Base-by-base conservation (phyloP, 2,888 invertebrate species). In the Heliconius ethilla region DNA sequence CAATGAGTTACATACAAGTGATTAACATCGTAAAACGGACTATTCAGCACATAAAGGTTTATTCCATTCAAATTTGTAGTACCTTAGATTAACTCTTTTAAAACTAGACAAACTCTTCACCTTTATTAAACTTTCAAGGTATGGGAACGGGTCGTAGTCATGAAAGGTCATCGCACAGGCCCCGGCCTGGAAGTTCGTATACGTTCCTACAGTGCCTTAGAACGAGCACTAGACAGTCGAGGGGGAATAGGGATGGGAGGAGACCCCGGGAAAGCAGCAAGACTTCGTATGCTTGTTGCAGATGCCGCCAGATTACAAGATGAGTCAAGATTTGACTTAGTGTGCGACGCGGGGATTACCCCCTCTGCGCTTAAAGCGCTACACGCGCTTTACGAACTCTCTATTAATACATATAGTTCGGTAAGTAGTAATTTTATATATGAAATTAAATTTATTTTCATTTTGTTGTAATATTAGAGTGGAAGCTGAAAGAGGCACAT, bases 221-320 rank as follows among this genome's bases (percentile, higher is more conserved):
- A 96, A 82, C 94, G 95, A 40, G 92, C 95, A 0, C 88, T 96
- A 73, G 96, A 96, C 83, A 96, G 96, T 78, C 95, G 96, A 85
- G 95, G 95, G 0, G 95, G 96, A 94, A 95, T 83, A 95, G 96
- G 87, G 87, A 96, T 74, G 86, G 83, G 81, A 94, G 96, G 86
- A 94, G 95, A 83, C 84, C 5, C 92, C 89, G 92, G 69, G 95
- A 96, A 86, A 86, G 96, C 76, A 87, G 84, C 87, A 1, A 81
- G 85, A 0, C 85, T 90, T 40, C 83, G 97, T 67, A 95, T 96
- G 83, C 87, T 97, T 7, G 87, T 97, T 6, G 95, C 97, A 0
- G 96, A 97, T 82, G 93, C 96, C 5, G 95, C 95, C 3, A 89
- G 95, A 79, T 88, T 97, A 75, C 97, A 97, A 81, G 97, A 97